A percentile compares a stretch with the other conserved stretches of the same genome.
Evolutionary conservation across 2,888 invertebrate genomes (phyloP).

Genomic region (Ochropacha duplaris): DNA sequence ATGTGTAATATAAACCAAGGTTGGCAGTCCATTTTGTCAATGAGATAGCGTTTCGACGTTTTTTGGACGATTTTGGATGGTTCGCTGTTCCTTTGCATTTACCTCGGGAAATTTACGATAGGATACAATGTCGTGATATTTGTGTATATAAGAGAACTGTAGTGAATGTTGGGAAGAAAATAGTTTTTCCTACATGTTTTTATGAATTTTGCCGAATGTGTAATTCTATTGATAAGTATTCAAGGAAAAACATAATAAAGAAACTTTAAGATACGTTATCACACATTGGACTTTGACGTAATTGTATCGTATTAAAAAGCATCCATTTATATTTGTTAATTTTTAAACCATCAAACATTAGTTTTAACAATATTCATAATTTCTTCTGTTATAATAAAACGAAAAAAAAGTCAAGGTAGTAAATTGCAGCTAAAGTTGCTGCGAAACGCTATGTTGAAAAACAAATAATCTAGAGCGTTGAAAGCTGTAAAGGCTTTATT

Average conservation of each 20-base stretch:
- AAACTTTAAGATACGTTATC: too few relatives aligned
- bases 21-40: slow-evolving; percentile 50
- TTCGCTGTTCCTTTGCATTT: background rate
- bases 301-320: too few relatives aligned
- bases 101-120: slow-evolving; percentile 3
- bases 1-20: slow-evolving; percentile 51
- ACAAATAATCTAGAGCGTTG: slow-evolving; percentile 44
- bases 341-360: too few relatives aligned
- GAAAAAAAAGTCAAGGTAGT: background rate
- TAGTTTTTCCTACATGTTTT: background rate
- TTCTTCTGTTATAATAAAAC: too few relatives aligned
- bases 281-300: too few relatives aligned
- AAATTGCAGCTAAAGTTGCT: slow-evolving; percentile 26
- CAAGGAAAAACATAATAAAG: too few relatives aligned
- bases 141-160: slow-evolving; percentile 9
- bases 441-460: slow-evolving; percentile 31
- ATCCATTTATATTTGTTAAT: too few relatives aligned
- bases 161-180: background rate
- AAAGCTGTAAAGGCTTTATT: slow-evolving; percentile 46
- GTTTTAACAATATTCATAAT: too few relatives aligned
- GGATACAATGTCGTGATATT: slow-evolving; percentile 7
- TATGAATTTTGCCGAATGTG: too few relatives aligned
- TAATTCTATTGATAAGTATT: too few relatives aligned
- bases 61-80: slow-evolving; percentile 17
- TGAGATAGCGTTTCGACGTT: slow-evolving; percentile 41